Percentiles rank a stretch among this genome's conserved stretches.
Conservation (phyloP, 2,888 invertebrate species). For the Melieria omissa region DNA sequence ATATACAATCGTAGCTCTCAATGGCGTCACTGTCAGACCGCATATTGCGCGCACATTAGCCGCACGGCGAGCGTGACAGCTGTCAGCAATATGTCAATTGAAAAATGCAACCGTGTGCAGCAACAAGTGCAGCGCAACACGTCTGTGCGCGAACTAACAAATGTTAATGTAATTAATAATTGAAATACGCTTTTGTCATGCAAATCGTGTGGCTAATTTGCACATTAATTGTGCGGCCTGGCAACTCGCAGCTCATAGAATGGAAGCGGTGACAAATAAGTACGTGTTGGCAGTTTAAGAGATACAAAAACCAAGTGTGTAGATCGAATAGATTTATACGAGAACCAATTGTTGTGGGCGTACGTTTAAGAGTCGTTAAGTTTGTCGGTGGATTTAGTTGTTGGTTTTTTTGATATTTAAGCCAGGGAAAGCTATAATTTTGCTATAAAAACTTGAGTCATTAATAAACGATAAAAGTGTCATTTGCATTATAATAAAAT, state of each 20-base stretch:
- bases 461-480: constrained; percentile 14
- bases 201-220: constrained; percentile 24
- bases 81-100: constrained; percentile 29
- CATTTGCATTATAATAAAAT: constrained; percentile 20
- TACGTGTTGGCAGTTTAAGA: not conserved
- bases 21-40: too few species aligned
- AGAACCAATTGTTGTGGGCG: not conserved
- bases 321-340: not conserved
- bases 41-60: too few species aligned
- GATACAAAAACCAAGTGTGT: not conserved
- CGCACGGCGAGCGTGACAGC: constrained; percentile 16
- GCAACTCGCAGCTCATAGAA: constrained; percentile 1
- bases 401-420: not conserved
- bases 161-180: constrained; percentile 16
- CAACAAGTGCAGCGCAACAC: not conserved
- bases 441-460: not conserved
- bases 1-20: too few species aligned
- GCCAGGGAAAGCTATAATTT: not conserved
- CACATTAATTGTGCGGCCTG: constrained; percentile 23
- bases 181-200: constrained; percentile 27
- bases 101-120: not conserved
- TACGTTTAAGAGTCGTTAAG: not conserved
- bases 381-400: not conserved
- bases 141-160: not conserved
- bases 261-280: constrained; percentile 16